Percentiles rank a stretch among this genome's conserved stretches.
phyloP scores from a whole-genome alignment of 2,797 vertebrate genomes.

The Eidolon dupreanum region DNA sequence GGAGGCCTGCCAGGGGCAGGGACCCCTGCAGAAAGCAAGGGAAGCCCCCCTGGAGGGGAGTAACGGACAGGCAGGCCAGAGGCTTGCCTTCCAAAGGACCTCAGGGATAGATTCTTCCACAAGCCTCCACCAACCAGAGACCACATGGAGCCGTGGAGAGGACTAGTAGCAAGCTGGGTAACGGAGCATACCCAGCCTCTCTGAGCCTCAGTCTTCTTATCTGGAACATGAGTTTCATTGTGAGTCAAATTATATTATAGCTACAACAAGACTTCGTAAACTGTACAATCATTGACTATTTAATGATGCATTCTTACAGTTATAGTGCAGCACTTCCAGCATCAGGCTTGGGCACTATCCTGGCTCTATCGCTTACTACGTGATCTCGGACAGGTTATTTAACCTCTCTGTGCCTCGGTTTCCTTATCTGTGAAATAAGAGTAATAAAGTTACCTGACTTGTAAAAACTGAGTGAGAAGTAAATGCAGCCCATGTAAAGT shows the following conservation, averaged over 20 bases:
- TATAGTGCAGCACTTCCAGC: rapidly evolving
- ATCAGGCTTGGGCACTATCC: no score
- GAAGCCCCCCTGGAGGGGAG: neutral
- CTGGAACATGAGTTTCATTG: neutral
- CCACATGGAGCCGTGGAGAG: rapidly evolving
- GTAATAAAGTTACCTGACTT: neutral
- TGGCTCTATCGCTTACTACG: neutral
- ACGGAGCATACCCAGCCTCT: neutral
- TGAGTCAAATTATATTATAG: neutral
- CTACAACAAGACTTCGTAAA: neutral
- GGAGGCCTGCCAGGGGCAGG: neutral
- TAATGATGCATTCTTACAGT: rapidly evolving
- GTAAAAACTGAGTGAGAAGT: neutral
- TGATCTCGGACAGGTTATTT: neutral
- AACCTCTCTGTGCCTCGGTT: neutral
- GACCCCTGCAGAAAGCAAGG: neutral
- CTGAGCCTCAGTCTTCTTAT: neutral
- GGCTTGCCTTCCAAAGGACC: neutral
- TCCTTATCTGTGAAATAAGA: neutral
- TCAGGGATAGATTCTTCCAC: neutral
- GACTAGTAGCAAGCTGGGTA: neutral
- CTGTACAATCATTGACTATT: neutral
- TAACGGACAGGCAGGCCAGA: neutral
- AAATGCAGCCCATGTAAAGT: neutral
- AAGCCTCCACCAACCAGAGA: rapidly evolving